phyloP scores from a whole-genome alignment of 2,113 vertebrate genomes.

The Xenopus laevis region DNA sequence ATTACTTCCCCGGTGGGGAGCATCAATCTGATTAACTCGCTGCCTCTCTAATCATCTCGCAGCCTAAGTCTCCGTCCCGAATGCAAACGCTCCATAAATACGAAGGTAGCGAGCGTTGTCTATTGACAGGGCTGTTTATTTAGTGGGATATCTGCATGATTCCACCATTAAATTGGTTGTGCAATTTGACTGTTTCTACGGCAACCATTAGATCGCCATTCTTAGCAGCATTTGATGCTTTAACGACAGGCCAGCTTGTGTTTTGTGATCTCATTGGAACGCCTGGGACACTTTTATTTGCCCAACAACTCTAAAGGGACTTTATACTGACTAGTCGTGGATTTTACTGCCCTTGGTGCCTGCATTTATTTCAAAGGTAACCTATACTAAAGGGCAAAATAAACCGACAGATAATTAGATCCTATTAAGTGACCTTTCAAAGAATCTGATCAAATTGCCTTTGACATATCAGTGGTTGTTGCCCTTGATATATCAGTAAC shows the following conservation, averaged over 20 bases:
- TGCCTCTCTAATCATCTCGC: not conserved
- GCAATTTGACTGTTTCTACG: slow-evolving; percentile 22
- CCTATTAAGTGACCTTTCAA: no score
- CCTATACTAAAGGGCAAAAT: no score
- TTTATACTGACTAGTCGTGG: no score
- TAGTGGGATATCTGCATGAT: slow-evolving; percentile 25
- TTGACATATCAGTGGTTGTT: no score
- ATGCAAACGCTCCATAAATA: not conserved
- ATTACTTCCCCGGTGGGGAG: slow-evolving; percentile 5
- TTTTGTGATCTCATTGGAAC: not conserved
- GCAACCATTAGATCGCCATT: slow-evolving; percentile 16
- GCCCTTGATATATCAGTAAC: no score
- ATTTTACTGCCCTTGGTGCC: no score
- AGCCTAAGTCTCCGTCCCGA: not conserved
- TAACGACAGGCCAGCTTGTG: no score
- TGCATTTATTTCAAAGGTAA: no score
- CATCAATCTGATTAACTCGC: not conserved
- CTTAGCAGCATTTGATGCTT: slow-evolving; percentile 7
- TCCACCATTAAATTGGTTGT: slow-evolving; percentile 22
- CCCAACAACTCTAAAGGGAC: no score
- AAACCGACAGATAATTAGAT: no score
- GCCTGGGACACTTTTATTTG: not conserved
- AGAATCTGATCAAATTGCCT: no score
- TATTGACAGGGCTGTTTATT: slow-evolving; percentile 1
- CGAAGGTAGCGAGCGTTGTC: not conserved